Evolutionary conservation across 2,113 vertebrate species (phyloP), one percentile per base, ranked within the genome.

Genomic region (Oxygymnocypris stewartii): DNA sequence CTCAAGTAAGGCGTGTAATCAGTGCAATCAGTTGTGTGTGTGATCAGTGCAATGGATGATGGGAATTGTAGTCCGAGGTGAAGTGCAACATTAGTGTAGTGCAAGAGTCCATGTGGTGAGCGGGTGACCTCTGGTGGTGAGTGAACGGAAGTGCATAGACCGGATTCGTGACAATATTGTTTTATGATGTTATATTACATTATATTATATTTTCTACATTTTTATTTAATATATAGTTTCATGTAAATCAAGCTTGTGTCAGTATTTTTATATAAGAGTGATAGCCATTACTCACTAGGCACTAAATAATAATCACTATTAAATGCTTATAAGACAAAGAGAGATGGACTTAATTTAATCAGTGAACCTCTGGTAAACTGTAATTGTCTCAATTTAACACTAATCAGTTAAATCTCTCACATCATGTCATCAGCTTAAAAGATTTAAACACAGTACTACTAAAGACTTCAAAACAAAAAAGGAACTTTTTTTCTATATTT

Each of bases 381-480:
- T 78, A 16, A 78, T 78, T 78, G 75, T 54, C 75, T 78, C 47
- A 31, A 4, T 49, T 78, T 31, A 54, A 28, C n/a, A 78, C 25
- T 78, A 54, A 78, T 77, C 44, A 10, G 12, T 75, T 47, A 14
- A 75, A 75, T 75, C 12, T 54, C 75, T 7, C 75, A 4, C 16
- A 28, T 78, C 47, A 20, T 78, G 51, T 61, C 54, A 61, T 31
- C 57, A 80, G 49, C 16, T 78, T 35, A 35, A 57, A 80, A 57
- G 78, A 59, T 59, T 80, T 80, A 18, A 59, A n/a, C 51, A 61
- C 18, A 78, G 3, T 90, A 91, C 88, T 23, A 20, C 16, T 35
- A 23, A 35, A 35, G n/a, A 51, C 13, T 3, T 51, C 37, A 7
- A 10, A 23, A 40, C 20, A 18, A 51, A 67, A 28, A 10, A 20